phyloP scores from a whole-genome alignment of 2,797 vertebrate species.

The Lerista edwardsae region DNA sequence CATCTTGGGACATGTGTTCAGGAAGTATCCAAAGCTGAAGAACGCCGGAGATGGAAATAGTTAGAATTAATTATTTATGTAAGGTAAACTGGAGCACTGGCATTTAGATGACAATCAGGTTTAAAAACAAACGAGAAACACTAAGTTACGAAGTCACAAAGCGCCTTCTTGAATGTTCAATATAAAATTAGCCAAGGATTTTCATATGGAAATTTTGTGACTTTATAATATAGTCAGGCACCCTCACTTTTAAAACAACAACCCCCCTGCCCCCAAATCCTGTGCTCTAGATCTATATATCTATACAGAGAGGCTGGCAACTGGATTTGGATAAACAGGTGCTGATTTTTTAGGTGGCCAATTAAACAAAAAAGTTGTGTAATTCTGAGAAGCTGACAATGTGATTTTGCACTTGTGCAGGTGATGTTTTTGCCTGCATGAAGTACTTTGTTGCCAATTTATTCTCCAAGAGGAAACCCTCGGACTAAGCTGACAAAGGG shows the following conservation, averaged over 20 bases:
- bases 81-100: not conserved
- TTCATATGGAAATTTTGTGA: too few species aligned
- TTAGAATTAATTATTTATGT: not conserved
- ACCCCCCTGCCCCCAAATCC: too few species aligned
- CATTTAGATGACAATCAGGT: not conserved
- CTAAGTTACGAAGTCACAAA: too few species aligned
- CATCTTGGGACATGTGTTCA: not conserved
- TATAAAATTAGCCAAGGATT: too few species aligned
- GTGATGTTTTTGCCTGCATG: too few species aligned
- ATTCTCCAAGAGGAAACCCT: not conserved
- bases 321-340: not conserved
- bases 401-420: not conserved
- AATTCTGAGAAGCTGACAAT: not conserved
- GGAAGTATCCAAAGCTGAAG: not conserved
- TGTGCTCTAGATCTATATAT: too few species aligned
- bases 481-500: too few species aligned
- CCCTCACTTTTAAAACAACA: too few species aligned
- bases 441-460: not conserved
- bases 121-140: too few species aligned
- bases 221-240: too few species aligned
- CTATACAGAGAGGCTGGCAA: too few species aligned
- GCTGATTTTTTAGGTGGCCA: not conserved
- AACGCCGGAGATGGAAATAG: not conserved
- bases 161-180: too few species aligned
- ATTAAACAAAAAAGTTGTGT: not conserved